Base-by-base conservation (phyloP, 2,888 invertebrate species). In the Diloba caeruleocephala region DNA sequence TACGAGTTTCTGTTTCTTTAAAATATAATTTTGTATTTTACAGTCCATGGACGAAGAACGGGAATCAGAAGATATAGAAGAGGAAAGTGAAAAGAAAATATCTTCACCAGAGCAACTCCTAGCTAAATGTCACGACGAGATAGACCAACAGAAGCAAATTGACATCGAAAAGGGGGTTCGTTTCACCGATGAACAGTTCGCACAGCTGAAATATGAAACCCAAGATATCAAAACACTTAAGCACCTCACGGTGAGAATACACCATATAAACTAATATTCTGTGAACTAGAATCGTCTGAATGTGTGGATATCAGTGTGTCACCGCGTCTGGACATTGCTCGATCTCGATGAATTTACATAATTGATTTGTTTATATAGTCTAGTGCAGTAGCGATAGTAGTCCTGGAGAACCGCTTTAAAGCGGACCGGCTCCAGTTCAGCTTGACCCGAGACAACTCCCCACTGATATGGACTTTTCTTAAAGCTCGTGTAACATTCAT, bases 171-270 rank as follows among this genome's bases (percentile, higher is more conserved):
- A 94, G 13, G 95, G 95, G 48, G 92, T 95, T 15, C 86, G 92
- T 74, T 93, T 95, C 63, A 88, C 92, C 0, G 92, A 94, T 21
- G 95, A 95, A 45, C 94, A 95, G 59, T 95, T 92, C 65, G 94
- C 95, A 6, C 85, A 87, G 23, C 84, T 95, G 42, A 95, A 95
- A 81, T 96, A 95, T 66, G 96, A 96, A 81, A 94, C 94, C 5
- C 94, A 94, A 7, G 90, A 94, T 33, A 89, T 96, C 7, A 95
- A 95, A 76, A 84, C 76, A 0, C 87, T 96, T 5, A 94, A 94
- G 74, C 91, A 82, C 42, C 92, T 95, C 15, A 92, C 95, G 89
- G 96, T 96, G 84, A 88, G 86, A 10, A 9, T 6, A 8, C 32
- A 23, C 14, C 9, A 8, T 32, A 28, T 42, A 26, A 39, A 19